Base-by-base conservation (phyloP, 1,140 invertebrate species). In the Centruroides vittatus region DNA sequence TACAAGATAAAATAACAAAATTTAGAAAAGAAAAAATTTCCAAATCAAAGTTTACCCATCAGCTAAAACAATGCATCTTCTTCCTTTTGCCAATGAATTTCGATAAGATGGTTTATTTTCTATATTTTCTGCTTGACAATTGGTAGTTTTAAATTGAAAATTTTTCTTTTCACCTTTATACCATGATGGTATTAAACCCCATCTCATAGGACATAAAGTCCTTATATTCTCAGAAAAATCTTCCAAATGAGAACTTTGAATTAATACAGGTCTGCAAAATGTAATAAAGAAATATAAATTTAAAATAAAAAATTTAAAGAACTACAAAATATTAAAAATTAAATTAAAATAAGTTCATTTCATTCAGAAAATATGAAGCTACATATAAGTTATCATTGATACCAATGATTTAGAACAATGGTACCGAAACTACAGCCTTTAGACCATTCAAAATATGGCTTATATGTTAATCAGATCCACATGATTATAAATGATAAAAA, bases 111-210 rank as follows among this genome's bases (percentile, higher is more conserved):
- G 83, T 53, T 87, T 89, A 50, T 75, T 73, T 59, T 78, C 69
- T 65, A 86, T 75, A 67, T 75, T 80, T 73, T 93, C 89, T 51
- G 87, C 68, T 3, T 88, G 77, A 63, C 85, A 86, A 69, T 93
- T 93, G 68, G 87, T 88, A n/a, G 87, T 89, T 35, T 81, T 82
- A 13, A 86, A 75, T 36, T 78, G 80, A 66, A 86, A 81, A 52
- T 79, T 80, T 65, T 78, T 82, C 57, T 82, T 81, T 65, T 84
- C 78, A 4, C 84, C 84, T 72, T 85, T 85, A 69, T 86, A 83
- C 86, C 86, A 90, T 9, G 80, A 80, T 7, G 88, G 88, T 62
- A 89, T 84, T 70, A 91, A 81, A 35, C 87, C 87, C 88, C 88
- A 92, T 73, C 85, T 79, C 86, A 88, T 88, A 3, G 86, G 84